phyloP scores from a whole-genome alignment of 1,140 invertebrate genomes.

The Agrypnia vestita region DNA sequence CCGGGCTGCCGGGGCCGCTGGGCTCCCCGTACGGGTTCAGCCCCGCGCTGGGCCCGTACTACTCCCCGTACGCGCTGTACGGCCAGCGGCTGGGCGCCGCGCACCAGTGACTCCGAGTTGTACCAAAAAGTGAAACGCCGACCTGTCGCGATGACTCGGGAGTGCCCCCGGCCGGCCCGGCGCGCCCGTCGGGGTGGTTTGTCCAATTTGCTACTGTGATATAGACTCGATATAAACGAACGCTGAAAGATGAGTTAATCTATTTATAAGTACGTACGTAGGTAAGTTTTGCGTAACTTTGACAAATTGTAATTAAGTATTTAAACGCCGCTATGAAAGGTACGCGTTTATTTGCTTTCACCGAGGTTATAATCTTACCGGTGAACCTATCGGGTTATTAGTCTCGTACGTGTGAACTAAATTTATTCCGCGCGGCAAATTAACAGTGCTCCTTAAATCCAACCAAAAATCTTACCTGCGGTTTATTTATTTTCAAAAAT shows the following conservation, averaged over 20 bases:
- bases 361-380: slow-evolving; percentile 8
- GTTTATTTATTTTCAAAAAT: background rate
- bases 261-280: slow-evolving; percentile 45
- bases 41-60: slow-evolving; percentile 85
- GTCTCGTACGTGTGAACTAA: background rate
- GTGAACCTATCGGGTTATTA: background rate
- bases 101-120: slow-evolving; percentile 79
- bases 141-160: slow-evolving; percentile 35
- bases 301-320: slow-evolving; percentile 24
- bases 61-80: slow-evolving; percentile 94
- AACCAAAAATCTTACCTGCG: slow-evolving; percentile 5
- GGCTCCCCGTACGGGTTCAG: slow-evolving; percentile 85
- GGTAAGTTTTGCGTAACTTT: slow-evolving; percentile 5
- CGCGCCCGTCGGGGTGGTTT: slow-evolving; percentile 59
- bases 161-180: slow-evolving; percentile 8
- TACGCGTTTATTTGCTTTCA: background rate
- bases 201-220: slow-evolving; percentile 76
- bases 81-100: slow-evolving; percentile 89
- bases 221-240: slow-evolving; percentile 60
- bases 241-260: slow-evolving; percentile 33
- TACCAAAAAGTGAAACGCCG: slow-evolving; percentile 24
- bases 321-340: slow-evolving; percentile 3
- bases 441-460: background rate
- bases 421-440: background rate
- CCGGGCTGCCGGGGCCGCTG: slow-evolving; percentile 80